These are phyloP conservation scores for Stichopus chloronotus DNA, from an alignment of 35 echinoderm and acorn worm genomes.

Conservation along the genomic window DNA sequence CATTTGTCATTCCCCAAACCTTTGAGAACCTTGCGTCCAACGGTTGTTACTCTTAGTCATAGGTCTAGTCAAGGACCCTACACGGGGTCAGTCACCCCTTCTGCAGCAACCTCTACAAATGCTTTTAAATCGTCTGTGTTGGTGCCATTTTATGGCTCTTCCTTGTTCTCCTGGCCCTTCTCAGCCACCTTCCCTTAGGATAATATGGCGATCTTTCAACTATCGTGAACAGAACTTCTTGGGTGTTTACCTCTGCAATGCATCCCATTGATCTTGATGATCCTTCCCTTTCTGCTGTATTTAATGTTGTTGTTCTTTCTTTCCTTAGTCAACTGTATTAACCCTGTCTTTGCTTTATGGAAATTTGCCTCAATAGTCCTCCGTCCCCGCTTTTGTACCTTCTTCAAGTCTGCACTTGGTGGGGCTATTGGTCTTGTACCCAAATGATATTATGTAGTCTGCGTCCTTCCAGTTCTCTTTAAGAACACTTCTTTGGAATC, in stretches of 20 bases:
- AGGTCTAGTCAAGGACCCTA: neutral
- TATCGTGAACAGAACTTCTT: neutral
- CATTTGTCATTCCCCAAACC: no score
- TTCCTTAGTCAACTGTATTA: neutral
- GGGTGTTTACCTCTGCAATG: neutral
- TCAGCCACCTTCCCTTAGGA: neutral
- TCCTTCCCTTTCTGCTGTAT: neutral
- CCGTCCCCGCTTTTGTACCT: neutral
- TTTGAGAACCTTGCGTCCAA: no score
- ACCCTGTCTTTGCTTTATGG: neutral
- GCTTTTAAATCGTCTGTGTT: neutral
- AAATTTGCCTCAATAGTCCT: neutral
- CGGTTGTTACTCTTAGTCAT: no score
- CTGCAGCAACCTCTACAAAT: neutral
- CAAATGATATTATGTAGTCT: neutral
- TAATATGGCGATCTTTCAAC: neutral
- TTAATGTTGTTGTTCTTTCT: neutral
- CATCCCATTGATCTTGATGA: neutral
- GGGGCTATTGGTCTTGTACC: neutral
- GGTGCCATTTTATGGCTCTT: neutral
- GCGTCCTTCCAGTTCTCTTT: neutral
- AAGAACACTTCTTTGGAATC: neutral
- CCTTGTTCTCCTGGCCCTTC: neutral
- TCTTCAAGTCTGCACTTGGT: neutral
- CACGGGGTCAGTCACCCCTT: conserved; percentile 5